A percentile compares a stretch with the other conserved stretches of the same genome.
Evolutionary conservation across 1,140 invertebrate genomes (phyloP).

Genomic region (Drosophila kohkoa): DNA sequence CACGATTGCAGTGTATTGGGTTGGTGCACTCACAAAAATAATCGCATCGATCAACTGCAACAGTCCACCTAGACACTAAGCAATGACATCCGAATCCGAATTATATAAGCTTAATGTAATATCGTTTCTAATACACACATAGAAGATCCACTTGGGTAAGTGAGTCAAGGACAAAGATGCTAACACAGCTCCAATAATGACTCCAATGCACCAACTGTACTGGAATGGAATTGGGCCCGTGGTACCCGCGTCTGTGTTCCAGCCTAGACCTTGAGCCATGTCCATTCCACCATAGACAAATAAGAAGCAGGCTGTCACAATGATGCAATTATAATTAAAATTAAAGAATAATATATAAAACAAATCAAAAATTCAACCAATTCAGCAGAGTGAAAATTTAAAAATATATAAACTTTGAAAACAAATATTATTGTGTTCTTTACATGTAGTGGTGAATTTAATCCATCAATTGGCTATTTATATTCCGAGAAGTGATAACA

Average conservation of each 20-base stretch:
- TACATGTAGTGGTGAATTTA: too few species aligned
- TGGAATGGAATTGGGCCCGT: conserved; percentile 12
- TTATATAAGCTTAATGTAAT: background rate
- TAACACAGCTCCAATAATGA: conserved; percentile 51
- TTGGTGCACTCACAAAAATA: conserved; percentile 40
- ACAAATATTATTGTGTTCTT: too few species aligned
- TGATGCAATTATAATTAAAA: background rate
- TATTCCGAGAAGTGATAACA: too few species aligned
- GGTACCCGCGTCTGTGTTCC: conserved; percentile 12
- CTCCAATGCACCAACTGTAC: conserved; percentile 58
- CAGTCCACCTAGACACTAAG: conserved; percentile 32
- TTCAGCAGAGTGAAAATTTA: too few species aligned
- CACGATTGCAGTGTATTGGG: conserved; percentile 42
- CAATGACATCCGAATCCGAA: background rate
- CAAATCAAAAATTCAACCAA: too few species aligned
- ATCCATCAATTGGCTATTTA: too few species aligned
- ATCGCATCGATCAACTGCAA: conserved; percentile 52
- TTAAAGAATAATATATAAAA: too few species aligned
- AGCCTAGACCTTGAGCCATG: conserved; percentile 49
- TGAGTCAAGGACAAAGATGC: conserved; percentile 21
- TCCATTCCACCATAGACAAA: conserved; percentile 58
- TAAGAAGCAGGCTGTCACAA: conserved; percentile 36
- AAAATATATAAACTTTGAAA: too few species aligned
- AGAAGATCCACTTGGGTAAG: conserved; percentile 37
- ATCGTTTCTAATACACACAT: conserved; percentile 40